Evolutionary conservation across 2,888 invertebrate genomes (phyloP).

Genomic region (Sericinus montela): DNA sequence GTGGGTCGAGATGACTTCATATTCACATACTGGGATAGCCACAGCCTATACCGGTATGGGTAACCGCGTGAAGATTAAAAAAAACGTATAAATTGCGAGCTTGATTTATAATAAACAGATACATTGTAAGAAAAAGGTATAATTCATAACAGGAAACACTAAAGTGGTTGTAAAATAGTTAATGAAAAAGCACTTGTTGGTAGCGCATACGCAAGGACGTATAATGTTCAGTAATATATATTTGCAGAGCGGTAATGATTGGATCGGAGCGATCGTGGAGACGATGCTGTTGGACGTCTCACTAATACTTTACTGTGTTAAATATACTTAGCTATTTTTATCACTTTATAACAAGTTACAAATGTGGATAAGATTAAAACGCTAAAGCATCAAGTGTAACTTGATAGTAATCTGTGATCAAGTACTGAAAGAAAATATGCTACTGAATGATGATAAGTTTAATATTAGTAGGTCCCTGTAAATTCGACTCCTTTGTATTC

Average conservation of each 20-base stretch:
- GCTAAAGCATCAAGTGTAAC: no score
- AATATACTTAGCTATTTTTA: slow-evolving; percentile 11
- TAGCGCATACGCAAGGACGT: slow-evolving; percentile 21
- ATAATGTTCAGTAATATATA: slow-evolving; percentile 18
- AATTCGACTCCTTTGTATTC: no score
- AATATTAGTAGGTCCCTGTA: no score
- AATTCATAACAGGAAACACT: slow-evolving; percentile 24
- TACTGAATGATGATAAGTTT: no score
- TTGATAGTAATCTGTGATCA: no score
- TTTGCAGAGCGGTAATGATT: slow-evolving; percentile 24
- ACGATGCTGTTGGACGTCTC: neutral
- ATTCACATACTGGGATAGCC: no score
- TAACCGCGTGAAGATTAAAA: no score
- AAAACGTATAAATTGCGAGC: no score
- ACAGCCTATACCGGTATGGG: no score
- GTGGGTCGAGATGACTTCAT: no score
- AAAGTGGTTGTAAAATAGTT: slow-evolving; percentile 20
- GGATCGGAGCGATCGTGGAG: slow-evolving; percentile 22
- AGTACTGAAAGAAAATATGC: no score
- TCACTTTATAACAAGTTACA: neutral
- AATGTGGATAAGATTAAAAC: neutral
- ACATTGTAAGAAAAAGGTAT: slow-evolving; percentile 24
- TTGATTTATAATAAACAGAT: slow-evolving; percentile 9
- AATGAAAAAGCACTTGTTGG: slow-evolving; percentile 23
- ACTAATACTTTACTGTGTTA: slow-evolving; percentile 29